Evolutionary conservation across 2,888 invertebrate genomes (phyloP), one percentile per base, ranked within the genome.

Genomic region (Diplolepis rosae): DNA sequence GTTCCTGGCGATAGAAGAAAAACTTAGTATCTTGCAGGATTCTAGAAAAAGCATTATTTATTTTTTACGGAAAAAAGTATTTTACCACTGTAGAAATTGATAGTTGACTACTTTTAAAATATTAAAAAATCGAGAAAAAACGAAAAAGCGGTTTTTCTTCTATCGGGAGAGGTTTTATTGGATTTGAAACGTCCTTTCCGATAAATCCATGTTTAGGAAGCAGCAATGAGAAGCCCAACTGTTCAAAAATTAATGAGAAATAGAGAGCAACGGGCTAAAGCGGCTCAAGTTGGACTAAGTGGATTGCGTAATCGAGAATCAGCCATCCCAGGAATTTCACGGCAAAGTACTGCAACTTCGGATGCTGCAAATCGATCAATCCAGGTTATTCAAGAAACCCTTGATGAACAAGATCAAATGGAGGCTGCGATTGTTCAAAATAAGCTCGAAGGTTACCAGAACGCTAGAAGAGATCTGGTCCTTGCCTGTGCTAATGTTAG

Each of bases 391-490:
- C 79, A 75, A 74, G 80, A 81, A 35, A 70, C 72, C 0, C 68
- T 83, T 5, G 78, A 79, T 61, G 77, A 81, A 45, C 82, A 82
- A 66, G 87, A 87, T 3, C 83, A 82, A 1, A 76, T 56, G 0
- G 87, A 87, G 65, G 56, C 71, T 0, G 73, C 70, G 1, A 69
- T 81, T 0, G 82, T 87, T 4, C 82, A 85, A 42, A 67, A 51
- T 1, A 84, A 78, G 50, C 68, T 87, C 13, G 76, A 79, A 13
- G 84, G 84, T 3, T 73, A 87, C 4, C 87, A 87, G n/a, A 77
- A 82, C 7, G 85, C 87, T 2, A 80, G 87, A 18, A 78, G 87
- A n/a, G 87, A 86, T 2, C 84, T 87, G 51, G 84, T 87, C 4
- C 74, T 87, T n/a, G 77, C 86, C 0, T 82, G 84, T 4, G 84